Evolutionary conservation across 1,140 invertebrate genomes (phyloP).

Genomic region (Heliconius hermathena): DNA sequence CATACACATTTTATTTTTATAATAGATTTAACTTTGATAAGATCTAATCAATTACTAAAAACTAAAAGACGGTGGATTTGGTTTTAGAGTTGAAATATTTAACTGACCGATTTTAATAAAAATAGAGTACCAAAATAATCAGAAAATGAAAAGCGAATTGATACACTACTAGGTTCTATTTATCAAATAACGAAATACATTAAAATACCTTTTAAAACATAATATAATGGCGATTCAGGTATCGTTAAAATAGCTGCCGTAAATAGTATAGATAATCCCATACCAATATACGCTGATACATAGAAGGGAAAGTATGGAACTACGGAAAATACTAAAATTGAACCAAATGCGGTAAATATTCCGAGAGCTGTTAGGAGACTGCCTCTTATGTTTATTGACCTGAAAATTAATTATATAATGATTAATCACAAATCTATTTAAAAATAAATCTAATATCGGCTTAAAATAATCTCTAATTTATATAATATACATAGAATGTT

Average conservation of each 20-base stretch:
- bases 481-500: too few species aligned
- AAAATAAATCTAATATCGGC: neutral
- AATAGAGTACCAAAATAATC: too few species aligned
- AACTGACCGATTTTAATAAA: too few species aligned
- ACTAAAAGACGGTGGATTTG: too few species aligned
- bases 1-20: too few species aligned
- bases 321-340: conserved; percentile 47
- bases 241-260: conserved; percentile 41
- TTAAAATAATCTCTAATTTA: neutral
- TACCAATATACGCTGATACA: conserved; percentile 40
- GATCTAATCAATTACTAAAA: too few species aligned
- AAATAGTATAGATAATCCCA: conserved; percentile 41
- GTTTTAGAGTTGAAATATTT: too few species aligned
- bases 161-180: too few species aligned
- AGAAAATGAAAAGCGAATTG: too few species aligned
- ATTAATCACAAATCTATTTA: neutral
- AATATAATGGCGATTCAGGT: conserved; percentile 57
- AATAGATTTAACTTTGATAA: too few species aligned
- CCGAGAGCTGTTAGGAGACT: conserved; percentile 50
- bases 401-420: neutral
- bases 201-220: conserved; percentile 35
- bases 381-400: conserved; percentile 50
- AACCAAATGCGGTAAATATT: conserved; percentile 49
- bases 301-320: conserved; percentile 49
- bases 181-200: neutral